Percentiles rank a stretch among this genome's conserved stretches.
phyloP scores from a whole-genome alignment of 2,113 vertebrate species.

The Campylomormyrus tamandua region DNA sequence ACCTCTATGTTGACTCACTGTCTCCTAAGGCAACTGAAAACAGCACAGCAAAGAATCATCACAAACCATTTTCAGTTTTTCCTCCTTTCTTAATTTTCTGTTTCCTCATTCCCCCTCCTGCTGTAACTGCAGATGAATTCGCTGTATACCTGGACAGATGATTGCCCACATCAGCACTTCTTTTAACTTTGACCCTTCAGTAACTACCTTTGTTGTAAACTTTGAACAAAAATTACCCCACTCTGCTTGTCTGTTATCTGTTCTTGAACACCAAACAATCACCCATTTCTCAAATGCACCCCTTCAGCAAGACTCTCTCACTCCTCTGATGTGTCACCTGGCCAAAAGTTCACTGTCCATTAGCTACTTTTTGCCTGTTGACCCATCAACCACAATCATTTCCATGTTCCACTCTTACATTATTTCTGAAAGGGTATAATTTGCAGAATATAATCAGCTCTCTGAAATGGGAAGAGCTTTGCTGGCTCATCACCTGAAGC shows the following conservation, averaged over 20 bases:
- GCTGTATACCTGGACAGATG: background rate
- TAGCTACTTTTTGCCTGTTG: background rate
- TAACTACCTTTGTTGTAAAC: background rate
- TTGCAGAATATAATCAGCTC: background rate
- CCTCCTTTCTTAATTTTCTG: background rate
- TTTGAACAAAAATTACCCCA: background rate
- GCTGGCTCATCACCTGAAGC: background rate
- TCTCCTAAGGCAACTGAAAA: background rate
- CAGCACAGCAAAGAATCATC: background rate
- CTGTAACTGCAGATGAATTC: background rate
- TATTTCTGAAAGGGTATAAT: background rate
- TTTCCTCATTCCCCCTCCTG: background rate
- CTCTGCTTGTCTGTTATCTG: background rate
- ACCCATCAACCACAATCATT: background rate
- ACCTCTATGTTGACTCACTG: background rate
- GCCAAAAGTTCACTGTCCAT: background rate
- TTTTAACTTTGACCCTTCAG: background rate
- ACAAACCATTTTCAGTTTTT: background rate
- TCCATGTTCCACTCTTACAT: background rate
- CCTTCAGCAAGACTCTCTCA: background rate
- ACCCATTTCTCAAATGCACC: background rate
- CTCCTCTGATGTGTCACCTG: background rate
- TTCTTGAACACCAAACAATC: background rate
- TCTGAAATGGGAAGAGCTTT: background rate
- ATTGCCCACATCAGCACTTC: background rate